These are phyloP conservation scores for Rhegmatorhina hoffmannsi DNA, from an alignment of 2,113 vertebrate genomes.

Conservation along the genomic window DNA sequence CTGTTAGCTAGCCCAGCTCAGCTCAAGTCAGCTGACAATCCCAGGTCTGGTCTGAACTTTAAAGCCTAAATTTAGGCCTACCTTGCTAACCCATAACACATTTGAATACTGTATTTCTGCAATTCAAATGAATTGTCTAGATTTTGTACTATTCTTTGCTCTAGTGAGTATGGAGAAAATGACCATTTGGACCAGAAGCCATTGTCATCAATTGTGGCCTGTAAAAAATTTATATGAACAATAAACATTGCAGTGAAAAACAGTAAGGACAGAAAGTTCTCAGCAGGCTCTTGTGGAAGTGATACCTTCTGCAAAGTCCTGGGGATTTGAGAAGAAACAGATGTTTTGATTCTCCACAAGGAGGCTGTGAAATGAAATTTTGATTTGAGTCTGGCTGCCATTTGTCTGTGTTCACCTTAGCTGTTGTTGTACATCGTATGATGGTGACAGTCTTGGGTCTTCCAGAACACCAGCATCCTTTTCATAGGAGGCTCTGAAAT, in stretches of 20 bases:
- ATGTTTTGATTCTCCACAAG: constrained; percentile 22
- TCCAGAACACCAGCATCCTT: neutral
- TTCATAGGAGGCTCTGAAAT: neutral
- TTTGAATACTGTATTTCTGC: neutral
- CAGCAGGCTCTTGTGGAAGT: neutral
- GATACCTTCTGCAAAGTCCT: neutral
- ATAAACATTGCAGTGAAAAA: neutral
- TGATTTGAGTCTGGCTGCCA: neutral
- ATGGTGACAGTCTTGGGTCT: neutral
- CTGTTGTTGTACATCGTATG: neutral
- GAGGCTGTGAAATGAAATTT: constrained; percentile 11
- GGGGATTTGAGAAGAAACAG: neutral
- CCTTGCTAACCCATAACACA: too few species aligned
- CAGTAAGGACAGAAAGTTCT: neutral
- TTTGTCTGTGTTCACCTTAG: neutral
- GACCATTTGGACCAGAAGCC: neutral
- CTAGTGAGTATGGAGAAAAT: neutral
- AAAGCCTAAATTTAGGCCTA: too few species aligned
- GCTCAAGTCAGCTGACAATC: too few species aligned
- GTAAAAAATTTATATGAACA: neutral
- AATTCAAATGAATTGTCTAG: neutral
- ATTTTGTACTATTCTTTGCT: neutral
- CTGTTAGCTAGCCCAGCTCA: too few species aligned
- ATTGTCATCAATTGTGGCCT: neutral
- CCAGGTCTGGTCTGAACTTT: too few species aligned